Evolutionary conservation across 1,140 invertebrate species (phyloP).

Genomic region (Chironomus striatipennis): DNA sequence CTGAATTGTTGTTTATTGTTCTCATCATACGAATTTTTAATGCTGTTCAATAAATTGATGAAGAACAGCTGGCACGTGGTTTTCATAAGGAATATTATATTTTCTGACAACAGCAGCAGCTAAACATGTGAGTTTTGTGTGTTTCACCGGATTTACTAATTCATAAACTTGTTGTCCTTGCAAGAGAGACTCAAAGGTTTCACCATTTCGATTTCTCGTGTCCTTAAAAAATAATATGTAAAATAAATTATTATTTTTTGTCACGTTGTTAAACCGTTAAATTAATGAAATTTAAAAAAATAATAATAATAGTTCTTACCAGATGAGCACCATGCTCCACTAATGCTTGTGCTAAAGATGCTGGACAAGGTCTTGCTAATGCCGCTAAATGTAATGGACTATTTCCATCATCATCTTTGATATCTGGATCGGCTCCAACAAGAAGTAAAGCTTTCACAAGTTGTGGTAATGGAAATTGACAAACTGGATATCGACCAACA

Average conservation of each 20-base stretch:
- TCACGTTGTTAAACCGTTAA: no score
- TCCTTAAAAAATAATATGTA: slow-evolving; percentile 43
- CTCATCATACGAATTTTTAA: slow-evolving; percentile 27
- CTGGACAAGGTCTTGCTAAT: slow-evolving; percentile 47
- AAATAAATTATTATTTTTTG: slow-evolving; percentile 18
- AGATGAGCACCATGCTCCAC: slow-evolving; percentile 75
- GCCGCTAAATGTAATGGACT: slow-evolving; percentile 61
- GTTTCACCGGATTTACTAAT: slow-evolving; percentile 68
- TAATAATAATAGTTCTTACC: slow-evolving; percentile 30
- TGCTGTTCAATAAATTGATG: slow-evolving; percentile 38
- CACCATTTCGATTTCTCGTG: slow-evolving; percentile 67
- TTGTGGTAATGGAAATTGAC: slow-evolving; percentile 62
- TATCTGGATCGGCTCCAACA: slow-evolving; percentile 73
- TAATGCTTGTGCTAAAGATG: slow-evolving; percentile 57
- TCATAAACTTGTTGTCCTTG: slow-evolving; percentile 50
- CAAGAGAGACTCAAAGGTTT: slow-evolving; percentile 65
- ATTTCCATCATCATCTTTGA: slow-evolving; percentile 66
- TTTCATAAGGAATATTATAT: slow-evolving; percentile 34
- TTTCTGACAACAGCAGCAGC: slow-evolving; percentile 61
- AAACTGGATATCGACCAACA: slow-evolving; percentile 60
- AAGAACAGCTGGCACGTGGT: slow-evolving; percentile 33
- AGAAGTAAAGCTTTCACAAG: slow-evolving; percentile 69
- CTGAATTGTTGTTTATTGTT: not conserved
- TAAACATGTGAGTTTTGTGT: slow-evolving; percentile 69
- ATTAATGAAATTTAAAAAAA: no score